A percentile compares a stretch with the other conserved stretches of the same genome.
phyloP scores from a whole-genome alignment of 1,140 invertebrate genomes.

The Euura saliciscinereae region DNA sequence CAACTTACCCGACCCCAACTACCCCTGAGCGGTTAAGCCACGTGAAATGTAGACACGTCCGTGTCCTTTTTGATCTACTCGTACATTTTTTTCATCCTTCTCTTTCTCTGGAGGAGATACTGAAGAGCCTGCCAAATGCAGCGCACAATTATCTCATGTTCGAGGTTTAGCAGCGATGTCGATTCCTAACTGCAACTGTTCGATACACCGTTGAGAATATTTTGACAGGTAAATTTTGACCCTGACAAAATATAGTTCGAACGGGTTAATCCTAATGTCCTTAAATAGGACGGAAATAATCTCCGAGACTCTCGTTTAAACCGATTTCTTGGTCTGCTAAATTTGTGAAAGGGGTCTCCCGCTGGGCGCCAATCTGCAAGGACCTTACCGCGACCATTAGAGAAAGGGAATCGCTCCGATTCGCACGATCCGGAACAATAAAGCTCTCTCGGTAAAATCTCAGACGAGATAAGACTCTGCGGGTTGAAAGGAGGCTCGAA shows the following conservation, averaged over 20 bases:
- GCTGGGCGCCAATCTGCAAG: slow-evolving; percentile 34
- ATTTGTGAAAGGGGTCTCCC: slow-evolving; percentile 39
- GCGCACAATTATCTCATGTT: too few species aligned
- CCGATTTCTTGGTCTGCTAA: slow-evolving; percentile 43
- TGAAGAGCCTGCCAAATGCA: too few species aligned
- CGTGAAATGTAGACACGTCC: slow-evolving; percentile 36
- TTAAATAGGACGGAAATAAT: slow-evolving; percentile 39
- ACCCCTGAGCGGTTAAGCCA: slow-evolving; percentile 42
- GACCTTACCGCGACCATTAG: slow-evolving; percentile 28
- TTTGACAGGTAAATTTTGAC: slow-evolving; percentile 44
- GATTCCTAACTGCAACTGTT: background rate
- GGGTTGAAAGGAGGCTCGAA: slow-evolving; percentile 2
- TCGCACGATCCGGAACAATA: slow-evolving; percentile 26
- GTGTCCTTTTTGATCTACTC: slow-evolving; percentile 32
- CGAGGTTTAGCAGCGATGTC: too few species aligned
- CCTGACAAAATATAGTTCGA: slow-evolving; percentile 35
- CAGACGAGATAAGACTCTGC: slow-evolving; percentile 4
- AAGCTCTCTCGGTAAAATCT: slow-evolving; percentile 16
- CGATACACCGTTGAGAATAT: slow-evolving; percentile 24
- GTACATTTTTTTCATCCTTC: slow-evolving; percentile 22
- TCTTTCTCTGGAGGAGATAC: slow-evolving; percentile 6
- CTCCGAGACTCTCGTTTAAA: slow-evolving; percentile 40
- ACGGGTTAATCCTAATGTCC: slow-evolving; percentile 39
- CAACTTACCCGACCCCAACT: slow-evolving; percentile 37
- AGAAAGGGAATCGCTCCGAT: slow-evolving; percentile 42